Conservation (phyloP, 2,113 vertebrate genomes). For the Speoplatyrhinus poulsoni region DNA sequence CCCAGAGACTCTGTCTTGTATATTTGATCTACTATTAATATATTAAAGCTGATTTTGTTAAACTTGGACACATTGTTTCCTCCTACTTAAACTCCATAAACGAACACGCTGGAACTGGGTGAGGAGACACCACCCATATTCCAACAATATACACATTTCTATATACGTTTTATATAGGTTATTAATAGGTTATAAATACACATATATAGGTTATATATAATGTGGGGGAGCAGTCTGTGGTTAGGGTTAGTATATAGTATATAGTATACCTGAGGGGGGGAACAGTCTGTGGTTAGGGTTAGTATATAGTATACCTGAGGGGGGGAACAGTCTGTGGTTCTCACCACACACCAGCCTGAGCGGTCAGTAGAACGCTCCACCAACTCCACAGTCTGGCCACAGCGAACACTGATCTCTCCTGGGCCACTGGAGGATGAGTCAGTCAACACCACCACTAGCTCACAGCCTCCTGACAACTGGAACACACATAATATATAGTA, state of each 20-base stretch:
- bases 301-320: conserved; percentile 46
- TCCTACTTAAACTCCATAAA: no score
- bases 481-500: neutral
- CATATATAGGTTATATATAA: no score
- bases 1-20: no score
- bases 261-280: conserved; percentile 69
- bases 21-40: no score
- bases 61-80: no score
- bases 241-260: conserved; percentile 35
- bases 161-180: no score
- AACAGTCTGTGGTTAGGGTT: conserved; percentile 82
- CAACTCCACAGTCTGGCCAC: conserved; percentile 95
- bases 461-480: conserved; percentile 94
- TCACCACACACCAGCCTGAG: conserved; percentile 90
- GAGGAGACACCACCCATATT: no score
- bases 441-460: conserved; percentile 92
- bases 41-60: no score
- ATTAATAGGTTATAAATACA: no score
- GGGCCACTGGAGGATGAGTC: conserved; percentile 84
- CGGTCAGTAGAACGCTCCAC: conserved; percentile 88
- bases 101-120: no score
- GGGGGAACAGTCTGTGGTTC: conserved; percentile 88
- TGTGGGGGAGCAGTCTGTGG: conserved; percentile 84
- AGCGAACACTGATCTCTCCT: conserved; percentile 91
- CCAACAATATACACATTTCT: no score